Percentiles rank a stretch among this genome's conserved stretches.
Conservation (phyloP, 2,888 invertebrate species). For the Drymonia ruficornis region DNA sequence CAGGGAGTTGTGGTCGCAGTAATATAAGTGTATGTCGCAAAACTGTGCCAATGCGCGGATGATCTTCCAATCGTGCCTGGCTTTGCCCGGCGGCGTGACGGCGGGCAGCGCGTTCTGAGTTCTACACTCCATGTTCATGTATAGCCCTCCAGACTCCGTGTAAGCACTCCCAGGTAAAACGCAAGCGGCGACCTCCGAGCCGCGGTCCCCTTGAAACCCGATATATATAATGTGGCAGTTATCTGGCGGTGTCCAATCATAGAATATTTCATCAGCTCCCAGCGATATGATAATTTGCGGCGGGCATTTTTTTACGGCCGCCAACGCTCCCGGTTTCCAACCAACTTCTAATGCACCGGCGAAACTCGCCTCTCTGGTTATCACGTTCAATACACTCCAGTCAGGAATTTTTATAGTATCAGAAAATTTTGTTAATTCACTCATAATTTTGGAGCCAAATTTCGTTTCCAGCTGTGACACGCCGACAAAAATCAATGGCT, state of each 20-base stretch:
- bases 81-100: conserved; percentile 95
- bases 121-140: conserved; percentile 98
- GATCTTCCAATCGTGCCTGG: conserved; percentile 99
- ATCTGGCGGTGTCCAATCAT: conserved; percentile 90
- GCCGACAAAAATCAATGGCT: conserved; percentile 71
- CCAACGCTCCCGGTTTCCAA: conserved; percentile 90
- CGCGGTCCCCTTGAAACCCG: conserved; percentile 98
- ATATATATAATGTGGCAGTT: conserved; percentile 93
- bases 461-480: conserved; percentile 52
- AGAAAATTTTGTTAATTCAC: conserved; percentile 37
- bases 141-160: conserved; percentile 97
- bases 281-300: conserved; percentile 94
- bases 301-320: conserved; percentile 82
- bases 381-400: conserved; percentile 90
- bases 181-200: conserved; percentile 94
- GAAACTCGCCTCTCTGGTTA: conserved; percentile 96
- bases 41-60: conserved; percentile 82
- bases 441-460: conserved; percentile 48
- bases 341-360: conserved; percentile 98
- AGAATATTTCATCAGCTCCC: conserved; percentile 95
- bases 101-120: conserved; percentile 95
- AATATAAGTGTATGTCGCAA: conserved; percentile 53
- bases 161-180: conserved; percentile 98
- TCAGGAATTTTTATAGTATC: conserved; percentile 24
- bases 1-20: conserved; percentile 55